Base-by-base conservation (phyloP, 2,888 invertebrate genomes). In the Lottia gigantea region DNA sequence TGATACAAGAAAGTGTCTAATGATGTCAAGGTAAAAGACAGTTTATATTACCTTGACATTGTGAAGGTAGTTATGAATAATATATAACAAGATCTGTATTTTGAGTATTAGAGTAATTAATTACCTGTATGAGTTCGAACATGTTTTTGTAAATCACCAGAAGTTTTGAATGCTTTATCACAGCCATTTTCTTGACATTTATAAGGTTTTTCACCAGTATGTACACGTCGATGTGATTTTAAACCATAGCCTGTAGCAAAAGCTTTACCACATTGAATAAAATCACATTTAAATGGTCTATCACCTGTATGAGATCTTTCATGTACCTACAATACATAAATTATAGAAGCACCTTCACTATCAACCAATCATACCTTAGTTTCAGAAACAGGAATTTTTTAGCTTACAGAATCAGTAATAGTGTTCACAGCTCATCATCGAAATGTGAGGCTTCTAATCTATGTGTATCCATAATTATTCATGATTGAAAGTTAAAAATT, bases 61-160 rank as follows among this genome's bases (percentile, higher is more conserved):
- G 55, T n/a, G 19, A 19, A n/a, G n/a, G 12, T 12, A n/a, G n/a
- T n/a, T n/a, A n/a, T n/a, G n/a, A n/a, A n/a, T n/a, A n/a, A n/a
- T n/a, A n/a, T n/a, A n/a, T n/a, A n/a, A n/a, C n/a, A n/a, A n/a
- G n/a, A n/a, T n/a, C n/a, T n/a, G n/a, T n/a, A n/a, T n/a, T n/a
- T n/a, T n/a, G n/a, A n/a, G n/a, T n/a, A n/a, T n/a, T n/a, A n/a
- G n/a, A n/a, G n/a, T n/a, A n/a, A n/a, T n/a, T 31, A 19, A 25
- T 85, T 85, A 86, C 92, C 92, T 72, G 92, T 92, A 80, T 92
- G 92, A 47, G 91, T 92, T 66, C 92, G 87, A 49, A 91, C 89
- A 83, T 92, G 92, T 82, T 92, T 92, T 78, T 91, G 90, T 61
- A 92, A 86, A 83, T 92, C 92, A 0, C 92, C 91, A 0, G 91